Evolutionary conservation across 37 sponge, comb jelly and placozoan genomes (phyloP).

Genomic region (Chondrilla cf. caribensis): DNA sequence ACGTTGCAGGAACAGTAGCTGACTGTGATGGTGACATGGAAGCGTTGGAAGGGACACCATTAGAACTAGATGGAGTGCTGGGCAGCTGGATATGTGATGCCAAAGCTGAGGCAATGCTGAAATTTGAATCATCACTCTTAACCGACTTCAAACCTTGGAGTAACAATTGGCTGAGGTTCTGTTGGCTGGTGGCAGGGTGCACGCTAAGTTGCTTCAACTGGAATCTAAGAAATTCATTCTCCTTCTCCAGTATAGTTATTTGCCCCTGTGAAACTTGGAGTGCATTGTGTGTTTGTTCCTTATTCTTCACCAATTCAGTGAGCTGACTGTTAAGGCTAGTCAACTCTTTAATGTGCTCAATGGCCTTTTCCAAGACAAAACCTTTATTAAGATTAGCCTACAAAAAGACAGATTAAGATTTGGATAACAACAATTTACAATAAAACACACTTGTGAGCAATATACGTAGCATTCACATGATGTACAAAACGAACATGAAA

Average conservation of each 20-base stretch:
- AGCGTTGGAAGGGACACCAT: neutral
- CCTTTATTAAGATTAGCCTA: constrained; percentile 60
- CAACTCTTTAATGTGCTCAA: constrained; percentile 69
- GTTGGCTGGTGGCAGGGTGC: constrained; percentile 21
- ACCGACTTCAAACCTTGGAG: constrained; percentile 7
- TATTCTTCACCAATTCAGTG: constrained; percentile 38
- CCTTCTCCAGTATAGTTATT: constrained; percentile 75
- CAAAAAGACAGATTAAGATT: neutral
- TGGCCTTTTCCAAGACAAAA: constrained; percentile 74
- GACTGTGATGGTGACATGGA: neutral
- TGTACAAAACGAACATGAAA: neutral
- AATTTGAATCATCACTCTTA: neutral
- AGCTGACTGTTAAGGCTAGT: constrained; percentile 53
- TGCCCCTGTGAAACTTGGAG: constrained; percentile 66
- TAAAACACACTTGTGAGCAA: too few species aligned
- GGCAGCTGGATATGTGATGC: neutral
- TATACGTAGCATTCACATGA: neutral
- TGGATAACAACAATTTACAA: neutral
- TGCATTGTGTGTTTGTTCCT: constrained; percentile 67
- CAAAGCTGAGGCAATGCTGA: constrained; percentile 1
- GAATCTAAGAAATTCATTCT: constrained; percentile 68
- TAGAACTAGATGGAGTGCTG: neutral
- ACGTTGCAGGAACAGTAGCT: neutral
- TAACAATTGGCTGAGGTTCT: constrained; percentile 11
- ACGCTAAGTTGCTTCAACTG: constrained; percentile 78